These are phyloP conservation scores for Nasua narica DNA, from an alignment of 2,797 vertebrate species.

Conservation along the genomic window DNA sequence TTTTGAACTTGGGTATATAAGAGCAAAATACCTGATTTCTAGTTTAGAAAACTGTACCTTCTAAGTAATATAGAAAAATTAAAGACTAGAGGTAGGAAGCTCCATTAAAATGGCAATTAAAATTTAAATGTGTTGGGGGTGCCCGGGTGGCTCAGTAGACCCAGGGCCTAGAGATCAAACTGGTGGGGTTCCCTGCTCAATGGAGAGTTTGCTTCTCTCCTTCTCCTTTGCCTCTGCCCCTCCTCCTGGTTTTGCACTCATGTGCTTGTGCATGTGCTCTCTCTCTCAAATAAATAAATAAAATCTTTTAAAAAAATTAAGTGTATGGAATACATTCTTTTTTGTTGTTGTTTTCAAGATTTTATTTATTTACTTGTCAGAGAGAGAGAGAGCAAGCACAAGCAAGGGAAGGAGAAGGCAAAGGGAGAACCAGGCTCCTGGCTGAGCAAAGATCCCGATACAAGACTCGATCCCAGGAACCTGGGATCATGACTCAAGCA, in stretches of 20 bases:
- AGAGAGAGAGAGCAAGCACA: no score
- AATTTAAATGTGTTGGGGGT: not conserved
- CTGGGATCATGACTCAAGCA: no score
- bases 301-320: not conserved
- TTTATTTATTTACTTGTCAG: no score
- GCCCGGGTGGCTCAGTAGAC: not conserved
- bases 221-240: no score
- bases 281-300: not conserved
- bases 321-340: not conserved
- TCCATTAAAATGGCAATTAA: not conserved
- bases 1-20: not conserved
- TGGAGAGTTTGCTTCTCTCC: not conserved
- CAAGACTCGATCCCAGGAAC: no score
- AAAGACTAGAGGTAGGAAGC: not conserved
- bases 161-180: not conserved
- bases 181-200: not conserved
- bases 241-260: no score
- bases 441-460: no score
- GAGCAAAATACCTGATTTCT: not conserved
- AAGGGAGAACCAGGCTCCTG: no score
- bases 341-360: no score
- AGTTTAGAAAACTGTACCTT: not conserved
- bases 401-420: no score
- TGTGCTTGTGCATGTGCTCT: not conserved
- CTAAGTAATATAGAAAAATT: not conserved